Base-by-base conservation (phyloP, 2,888 invertebrate species). In the Monoplex corrugatus region DNA sequence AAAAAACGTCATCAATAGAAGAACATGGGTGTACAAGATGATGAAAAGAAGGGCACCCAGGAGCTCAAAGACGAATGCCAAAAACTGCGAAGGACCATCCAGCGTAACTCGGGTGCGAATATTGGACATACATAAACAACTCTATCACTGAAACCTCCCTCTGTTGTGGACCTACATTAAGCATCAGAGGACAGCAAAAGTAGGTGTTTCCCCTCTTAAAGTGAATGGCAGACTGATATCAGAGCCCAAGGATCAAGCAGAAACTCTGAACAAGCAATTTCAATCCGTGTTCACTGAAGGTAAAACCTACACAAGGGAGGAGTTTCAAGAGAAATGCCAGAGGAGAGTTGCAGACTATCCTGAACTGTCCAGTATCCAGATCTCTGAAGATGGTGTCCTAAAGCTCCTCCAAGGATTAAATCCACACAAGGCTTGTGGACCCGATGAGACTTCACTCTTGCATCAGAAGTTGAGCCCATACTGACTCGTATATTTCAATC, bases 1-100 rank as follows among this genome's bases (percentile, higher is more conserved):
- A 63, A 63, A 63, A n/a, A 63, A 63, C 28, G 28, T 68, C 63
- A 68, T 68, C n/a, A 68, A 68, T n/a, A 68, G 63, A n/a, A 68
- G 32, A 8, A n/a, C 63, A 28, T 1, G 63, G 28, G 63, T 68
- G 6, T 68, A 68, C 63, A 68, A 68, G 63, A 68, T 28, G 16
- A 1, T 68, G 63, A 68, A 68, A n/a, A 68, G n/a, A n/a, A 68
- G 28, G n/a, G 63, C 28, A 68, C 63, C 28, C 63, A 68, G 63
- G 63, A 68, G 28, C 63, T 68, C 28, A 68, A n/a, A 68, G 63
- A 68, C 23, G 63, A 68, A n/a, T 68, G 28, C 63, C 23, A 1
- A n/a, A 28, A 68, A n/a, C 63, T 68, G 63, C 23, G 63, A 68
- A 1, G 63, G n/a, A 68, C 63, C 28, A 68, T 68, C 23, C n/a